A percentile compares a stretch with the other conserved stretches of the same genome.
These are phyloP conservation scores for Sylvicola cinctus DNA, from an alignment of 2,888 invertebrate species.

Conservation along the genomic window DNA sequence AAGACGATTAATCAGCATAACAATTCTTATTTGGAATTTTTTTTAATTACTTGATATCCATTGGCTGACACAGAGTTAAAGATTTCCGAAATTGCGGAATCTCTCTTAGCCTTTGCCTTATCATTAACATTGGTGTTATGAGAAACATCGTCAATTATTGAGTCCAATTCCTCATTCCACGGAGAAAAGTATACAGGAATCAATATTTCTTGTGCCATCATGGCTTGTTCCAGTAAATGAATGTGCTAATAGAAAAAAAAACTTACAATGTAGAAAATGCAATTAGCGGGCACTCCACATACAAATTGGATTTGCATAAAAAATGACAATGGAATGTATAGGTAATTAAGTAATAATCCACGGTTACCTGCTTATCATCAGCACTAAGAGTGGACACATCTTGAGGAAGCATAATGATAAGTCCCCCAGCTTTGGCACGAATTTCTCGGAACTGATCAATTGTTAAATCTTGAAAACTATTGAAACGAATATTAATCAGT, in stretches of 20 bases:
- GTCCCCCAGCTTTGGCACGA: slow-evolving; percentile 59
- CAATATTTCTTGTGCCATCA: slow-evolving; percentile 55
- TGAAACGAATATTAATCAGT: too few species aligned
- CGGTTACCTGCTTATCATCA: slow-evolving; percentile 46
- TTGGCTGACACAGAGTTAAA: slow-evolving; percentile 77
- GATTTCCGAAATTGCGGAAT: slow-evolving; percentile 65
- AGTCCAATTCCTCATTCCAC: slow-evolving; percentile 51
- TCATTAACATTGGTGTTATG: slow-evolving; percentile 45
- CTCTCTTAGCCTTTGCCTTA: slow-evolving; percentile 26
- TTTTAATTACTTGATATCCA: slow-evolving; percentile 73
- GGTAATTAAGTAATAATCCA: neutral
- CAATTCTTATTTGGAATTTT: too few species aligned
- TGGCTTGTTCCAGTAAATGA: slow-evolving; percentile 56
- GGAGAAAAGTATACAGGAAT: slow-evolving; percentile 77
- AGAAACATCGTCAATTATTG: slow-evolving; percentile 55
- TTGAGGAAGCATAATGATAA: slow-evolving; percentile 65
- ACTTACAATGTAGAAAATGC: neutral
- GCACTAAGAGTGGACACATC: slow-evolving; percentile 38
- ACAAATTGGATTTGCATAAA: too few species aligned
- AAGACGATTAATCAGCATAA: neutral
- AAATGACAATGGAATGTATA: too few species aligned
- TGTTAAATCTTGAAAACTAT: slow-evolving; percentile 50
- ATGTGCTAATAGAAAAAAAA: slow-evolving; percentile 34
- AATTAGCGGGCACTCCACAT: too few species aligned
- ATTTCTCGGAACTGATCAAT: slow-evolving; percentile 58